A percentile compares a stretch with the other conserved stretches of the same genome.
Conservation (phyloP, 2,888 invertebrate genomes). For the Scrobipalpa costella region DNA sequence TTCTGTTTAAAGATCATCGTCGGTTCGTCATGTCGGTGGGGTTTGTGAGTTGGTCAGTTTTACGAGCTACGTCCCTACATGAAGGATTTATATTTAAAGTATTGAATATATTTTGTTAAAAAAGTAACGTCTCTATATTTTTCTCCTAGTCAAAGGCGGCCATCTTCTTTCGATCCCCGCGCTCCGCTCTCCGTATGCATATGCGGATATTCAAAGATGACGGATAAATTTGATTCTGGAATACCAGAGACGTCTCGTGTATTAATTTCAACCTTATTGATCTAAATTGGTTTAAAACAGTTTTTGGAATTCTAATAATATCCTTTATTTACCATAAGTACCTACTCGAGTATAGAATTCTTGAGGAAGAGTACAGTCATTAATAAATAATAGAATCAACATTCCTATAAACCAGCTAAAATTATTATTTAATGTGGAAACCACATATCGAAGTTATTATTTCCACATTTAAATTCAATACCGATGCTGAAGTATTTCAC, state of each 20-base stretch:
- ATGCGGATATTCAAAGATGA: constrained; percentile 35
- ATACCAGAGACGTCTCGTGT: background rate
- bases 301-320: too few species aligned
- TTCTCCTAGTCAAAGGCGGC: constrained; percentile 35
- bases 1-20: too few species aligned
- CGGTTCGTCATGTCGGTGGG: too few species aligned
- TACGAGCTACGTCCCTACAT: too few species aligned
- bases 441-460: background rate
- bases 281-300: too few species aligned
- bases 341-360: too few species aligned
- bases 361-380: background rate
- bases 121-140: background rate
- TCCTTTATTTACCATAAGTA: too few species aligned
- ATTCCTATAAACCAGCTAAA: background rate
- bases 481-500: background rate
- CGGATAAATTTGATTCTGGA: constrained; percentile 34
- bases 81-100: too few species aligned
- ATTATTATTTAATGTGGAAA: background rate
- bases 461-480: constrained; percentile 8
- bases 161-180: constrained; percentile 42
- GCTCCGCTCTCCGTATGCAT: constrained; percentile 50
- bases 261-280: background rate
- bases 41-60: too few species aligned
- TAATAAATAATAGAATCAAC: background rate
- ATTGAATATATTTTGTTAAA: background rate